Evolutionary conservation across 53 echinoderm and acorn worm species (phyloP), one percentile per base, ranked within the genome.

Genomic region (Apostichopus leukothele): DNA sequence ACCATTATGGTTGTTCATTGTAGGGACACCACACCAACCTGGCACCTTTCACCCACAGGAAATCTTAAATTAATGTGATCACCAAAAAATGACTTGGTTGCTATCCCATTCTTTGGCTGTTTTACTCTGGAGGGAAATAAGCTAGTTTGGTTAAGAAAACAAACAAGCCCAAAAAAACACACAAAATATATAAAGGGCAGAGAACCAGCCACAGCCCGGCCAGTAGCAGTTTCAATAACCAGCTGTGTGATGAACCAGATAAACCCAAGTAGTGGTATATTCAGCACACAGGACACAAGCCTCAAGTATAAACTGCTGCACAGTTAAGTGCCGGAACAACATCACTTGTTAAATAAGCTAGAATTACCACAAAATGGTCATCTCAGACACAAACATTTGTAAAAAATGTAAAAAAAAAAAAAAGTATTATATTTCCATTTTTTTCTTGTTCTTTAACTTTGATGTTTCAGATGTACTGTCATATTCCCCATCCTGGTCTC

Each of bases 11-110:
- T 54, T 54, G 59, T 81, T 81, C 54, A 81, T 81, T 57, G 81
- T 54, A 81, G 55, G 53, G 81, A 53, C 54, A 81, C 81, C 81
- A 57, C 81, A 54, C 55, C 81, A 57, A 22, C 54, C 81, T 57
- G 81, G 81, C 81, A 81, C 81, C 59, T 55, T 54, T 59, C 59
- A 81, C 81, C 81, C 81, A 81, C 81, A 81, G 81, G 81, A 81
- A 81, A 81, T 81, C 53, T 81, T 81, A 81, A 81, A 81, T 81
- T 81, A 81, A 81, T 81, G 59, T 57, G 54, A 22, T 54, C 9
- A 14, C 27, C 76, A 50, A 39, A 81, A 59, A 23, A 59, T 57
- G 55, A 11, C 5, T 5, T 20, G 21, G 5, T 71, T 71, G 71
- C 71, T 71, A 19, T 71, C 20, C 71, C 71, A 71, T 71, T 71